phyloP scores from a whole-genome alignment of 2,113 vertebrate genomes.

The Butorides virescens region DNA sequence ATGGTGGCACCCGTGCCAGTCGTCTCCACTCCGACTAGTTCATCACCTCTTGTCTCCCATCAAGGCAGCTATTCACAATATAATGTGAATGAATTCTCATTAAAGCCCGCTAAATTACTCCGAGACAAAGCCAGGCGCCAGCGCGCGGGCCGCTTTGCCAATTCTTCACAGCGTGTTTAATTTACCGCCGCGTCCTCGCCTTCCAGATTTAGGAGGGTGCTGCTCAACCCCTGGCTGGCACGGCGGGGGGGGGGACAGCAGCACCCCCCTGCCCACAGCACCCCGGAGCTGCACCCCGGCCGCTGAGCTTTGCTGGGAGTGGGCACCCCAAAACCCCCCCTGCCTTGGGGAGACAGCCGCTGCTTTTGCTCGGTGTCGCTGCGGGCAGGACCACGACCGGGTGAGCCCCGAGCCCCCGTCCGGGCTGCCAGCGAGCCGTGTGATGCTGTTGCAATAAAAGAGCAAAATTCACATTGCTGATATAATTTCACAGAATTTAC shows the following conservation, averaged over 20 bases:
- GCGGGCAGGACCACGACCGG: not conserved
- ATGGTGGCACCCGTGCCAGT: not conserved
- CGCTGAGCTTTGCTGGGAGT: not conserved
- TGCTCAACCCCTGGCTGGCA: not conserved
- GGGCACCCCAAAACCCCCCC: not conserved
- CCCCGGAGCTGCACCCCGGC: not conserved
- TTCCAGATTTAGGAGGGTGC: not conserved
- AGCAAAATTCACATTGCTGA: not conserved
- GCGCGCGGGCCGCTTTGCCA: not conserved
- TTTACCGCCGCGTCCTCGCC: not conserved
- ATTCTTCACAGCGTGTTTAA: not conserved
- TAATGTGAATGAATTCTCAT: conserved; percentile 26
- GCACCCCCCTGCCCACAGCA: not conserved
- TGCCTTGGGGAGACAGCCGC: not conserved
- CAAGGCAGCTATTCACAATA: not conserved
- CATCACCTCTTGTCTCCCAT: conserved; percentile 18
- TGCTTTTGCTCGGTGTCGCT: fast-evolving
- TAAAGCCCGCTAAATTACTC: conserved; percentile 44
- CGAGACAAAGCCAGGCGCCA: conserved; percentile 8
- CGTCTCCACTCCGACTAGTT: not conserved
- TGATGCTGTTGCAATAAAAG: not conserved
- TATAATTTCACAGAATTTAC: not conserved
- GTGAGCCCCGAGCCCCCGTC: too few species aligned
- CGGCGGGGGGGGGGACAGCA: fast-evolving
- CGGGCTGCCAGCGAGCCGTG: fast-evolving